Percentiles rank a stretch among this genome's conserved stretches.
Evolutionary conservation across 2,113 vertebrate genomes (phyloP).

Genomic region (Petaurus breviceps): DNA sequence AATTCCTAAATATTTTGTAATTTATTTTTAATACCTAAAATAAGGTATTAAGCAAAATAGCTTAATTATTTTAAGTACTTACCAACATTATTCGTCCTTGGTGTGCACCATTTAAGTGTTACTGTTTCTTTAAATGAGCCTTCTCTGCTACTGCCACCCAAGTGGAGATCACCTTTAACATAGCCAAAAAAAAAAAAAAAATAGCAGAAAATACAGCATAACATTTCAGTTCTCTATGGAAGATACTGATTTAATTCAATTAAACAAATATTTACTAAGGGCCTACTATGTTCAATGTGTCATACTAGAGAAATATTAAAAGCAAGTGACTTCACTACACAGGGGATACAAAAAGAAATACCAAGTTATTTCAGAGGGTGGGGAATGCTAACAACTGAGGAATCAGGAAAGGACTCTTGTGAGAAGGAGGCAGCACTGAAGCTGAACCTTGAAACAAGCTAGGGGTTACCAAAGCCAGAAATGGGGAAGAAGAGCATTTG

Average conservation of each 20-base stretch:
- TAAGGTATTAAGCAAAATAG: no score
- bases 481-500: not conserved
- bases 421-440: not conserved
- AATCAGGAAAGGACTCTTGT: not conserved
- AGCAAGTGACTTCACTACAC: not conserved
- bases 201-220: slow-evolving; percentile 5
- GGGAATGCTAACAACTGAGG: not conserved
- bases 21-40: not conserved
- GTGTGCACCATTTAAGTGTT: slow-evolving; percentile 98
- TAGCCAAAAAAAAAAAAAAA: slow-evolving; percentile 29
- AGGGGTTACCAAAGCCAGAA: not conserved
- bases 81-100: slow-evolving; percentile 97
- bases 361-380: not conserved
- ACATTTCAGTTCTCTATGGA: not conserved
- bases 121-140: slow-evolving; percentile 95
- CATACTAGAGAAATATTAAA: not conserved
- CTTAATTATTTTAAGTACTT: slow-evolving; percentile 65
- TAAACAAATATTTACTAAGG: not conserved
- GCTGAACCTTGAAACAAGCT: not conserved
- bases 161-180: slow-evolving; percentile 91
- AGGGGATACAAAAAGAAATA: not conserved
- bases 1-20: not conserved
- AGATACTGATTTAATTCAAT: not conserved
- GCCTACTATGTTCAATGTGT: not conserved
- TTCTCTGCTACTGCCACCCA: slow-evolving; percentile 90